Conservation (phyloP, 2,113 vertebrate genomes). For the Murina feae region DNA sequence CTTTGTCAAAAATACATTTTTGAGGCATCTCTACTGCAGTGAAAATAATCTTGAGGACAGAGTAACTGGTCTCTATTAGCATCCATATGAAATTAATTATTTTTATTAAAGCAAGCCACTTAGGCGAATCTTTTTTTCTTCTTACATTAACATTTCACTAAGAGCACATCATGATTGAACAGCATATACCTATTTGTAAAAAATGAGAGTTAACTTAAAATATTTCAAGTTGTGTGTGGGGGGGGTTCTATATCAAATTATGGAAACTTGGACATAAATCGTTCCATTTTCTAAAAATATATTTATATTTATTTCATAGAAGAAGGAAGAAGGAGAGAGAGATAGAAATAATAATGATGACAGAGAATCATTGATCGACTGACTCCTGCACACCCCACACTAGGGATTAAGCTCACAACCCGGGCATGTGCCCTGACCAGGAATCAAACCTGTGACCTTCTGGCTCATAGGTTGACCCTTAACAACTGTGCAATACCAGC, state of each 20-base stretch:
- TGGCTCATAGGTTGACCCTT: too few relatives aligned
- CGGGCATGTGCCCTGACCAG: too few relatives aligned
- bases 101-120: not conserved
- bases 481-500: too few relatives aligned
- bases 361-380: too few relatives aligned
- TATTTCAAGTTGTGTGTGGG: not conserved
- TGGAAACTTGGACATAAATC: not conserved
- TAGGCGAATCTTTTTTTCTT: constrained; percentile 38
- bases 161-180: not conserved
- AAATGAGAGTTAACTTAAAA: not conserved
- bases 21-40: not conserved
- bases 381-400: too few relatives aligned
- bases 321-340: too few relatives aligned
- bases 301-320: too few relatives aligned
- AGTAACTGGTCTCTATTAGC: not conserved
- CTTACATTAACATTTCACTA: constrained; percentile 28
- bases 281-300: too few relatives aligned
- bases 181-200: not conserved
- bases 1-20: not conserved
- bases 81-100: not conserved
- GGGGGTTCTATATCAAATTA: not conserved
- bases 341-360: too few relatives aligned
- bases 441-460: too few relatives aligned
- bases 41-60: not conserved
- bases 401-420: too few relatives aligned